Base-by-base conservation (phyloP, 23 tunicate genomes). In the Trididemnum clinides region DNA sequence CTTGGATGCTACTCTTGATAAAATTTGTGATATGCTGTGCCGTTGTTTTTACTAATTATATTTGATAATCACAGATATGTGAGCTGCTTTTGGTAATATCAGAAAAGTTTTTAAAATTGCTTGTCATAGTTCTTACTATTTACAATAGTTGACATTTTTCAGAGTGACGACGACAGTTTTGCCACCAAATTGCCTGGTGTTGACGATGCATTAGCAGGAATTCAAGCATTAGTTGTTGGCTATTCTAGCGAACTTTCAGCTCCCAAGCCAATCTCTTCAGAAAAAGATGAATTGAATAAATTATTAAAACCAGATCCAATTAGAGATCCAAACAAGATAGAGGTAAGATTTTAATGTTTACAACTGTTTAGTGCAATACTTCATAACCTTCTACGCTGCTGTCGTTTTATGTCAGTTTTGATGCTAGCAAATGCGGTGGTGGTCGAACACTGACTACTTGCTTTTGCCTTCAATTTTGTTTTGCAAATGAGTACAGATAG, bases 261-360 rank as follows among this genome's bases (percentile, higher is more conserved):
- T 20, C 57, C 87, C 1, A 39, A 33, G 37, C 30, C 30, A 7
- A n/a, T n/a, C 34, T 32, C 36, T 10, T 49, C 12, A 0, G 92
- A 82, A 39, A 82, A 73, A 21, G 74, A 74, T 25, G 91, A 80
- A 30, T 75, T 85, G 19, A 63, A 72, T 20, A 71, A 50, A 0
- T 77, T 28, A 12, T 83, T 31, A 1, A 80, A 81, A 72, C 82
- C 33, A 21, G 90, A 87, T 21, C 90, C 88, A 1, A 91, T 91
- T 28, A 63, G 90, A 38, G 96, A 92, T 23, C 77, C 91, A 0
- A 80, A 79, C 72, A 85, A 90, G 49, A 86, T 85, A 32, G 82
- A 85, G 82, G 88, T 82, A 33, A 51, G 54, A n/a, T n/a, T n/a
- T n/a, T n/a, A n/a, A n/a, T n/a, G n/a, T n/a, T n/a, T n/a, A n/a